Evolutionary conservation across 2,797 vertebrate species (phyloP).

Genomic region (Okamejei kenojei): DNA sequence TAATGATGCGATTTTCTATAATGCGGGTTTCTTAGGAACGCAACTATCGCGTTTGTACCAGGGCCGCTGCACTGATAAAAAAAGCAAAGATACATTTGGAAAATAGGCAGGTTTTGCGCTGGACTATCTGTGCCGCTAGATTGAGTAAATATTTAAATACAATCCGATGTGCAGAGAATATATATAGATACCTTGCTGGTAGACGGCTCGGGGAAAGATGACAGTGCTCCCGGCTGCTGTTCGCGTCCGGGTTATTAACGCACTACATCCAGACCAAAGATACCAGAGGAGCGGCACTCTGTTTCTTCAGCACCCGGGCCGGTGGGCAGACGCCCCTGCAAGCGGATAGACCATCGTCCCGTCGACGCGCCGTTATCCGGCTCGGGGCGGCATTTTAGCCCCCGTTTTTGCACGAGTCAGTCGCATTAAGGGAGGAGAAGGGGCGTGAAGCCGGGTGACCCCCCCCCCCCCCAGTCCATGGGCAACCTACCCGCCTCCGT

Average conservation of each 20-base stretch:
- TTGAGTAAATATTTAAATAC: not conserved
- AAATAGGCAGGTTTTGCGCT: no score
- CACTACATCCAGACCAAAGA: not conserved
- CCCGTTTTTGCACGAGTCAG: not conserved
- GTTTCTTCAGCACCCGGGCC: not conserved
- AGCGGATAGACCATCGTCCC: no score
- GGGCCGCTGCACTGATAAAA: no score
- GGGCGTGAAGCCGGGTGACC: not conserved
- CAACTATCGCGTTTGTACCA: no score
- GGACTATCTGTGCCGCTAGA: no score
- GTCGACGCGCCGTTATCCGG: no score
- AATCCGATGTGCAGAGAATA: no score
- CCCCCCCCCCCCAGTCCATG: slow-evolving; percentile 54
- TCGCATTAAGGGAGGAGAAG: not conserved
- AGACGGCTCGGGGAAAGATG: not conserved
- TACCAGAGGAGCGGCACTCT: not conserved
- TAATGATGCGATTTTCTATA: no score
- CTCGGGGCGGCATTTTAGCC: no score
- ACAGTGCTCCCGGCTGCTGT: not conserved
- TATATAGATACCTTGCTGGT: not conserved
- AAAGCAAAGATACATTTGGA: no score
- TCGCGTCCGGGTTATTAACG: not conserved
- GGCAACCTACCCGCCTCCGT: slow-evolving; percentile 74
- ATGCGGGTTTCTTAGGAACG: no score
- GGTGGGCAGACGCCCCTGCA: no score